These are phyloP conservation scores for Setophaga coronata DNA, from an alignment of 2,113 vertebrate genomes.

Conservation along the genomic window DNA sequence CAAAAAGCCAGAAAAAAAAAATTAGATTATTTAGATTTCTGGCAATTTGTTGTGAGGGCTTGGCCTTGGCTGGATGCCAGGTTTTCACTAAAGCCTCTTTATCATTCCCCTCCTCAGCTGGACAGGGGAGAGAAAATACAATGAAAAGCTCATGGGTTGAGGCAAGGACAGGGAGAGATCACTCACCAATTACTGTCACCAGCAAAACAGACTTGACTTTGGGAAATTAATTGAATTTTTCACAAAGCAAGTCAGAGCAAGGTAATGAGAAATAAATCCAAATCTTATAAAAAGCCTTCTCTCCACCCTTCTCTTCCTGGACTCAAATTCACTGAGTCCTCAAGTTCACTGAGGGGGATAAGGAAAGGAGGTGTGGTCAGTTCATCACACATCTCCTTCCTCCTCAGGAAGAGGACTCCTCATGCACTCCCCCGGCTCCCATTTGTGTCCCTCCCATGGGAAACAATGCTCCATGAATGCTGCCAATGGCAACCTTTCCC, in stretches of 20 bases:
- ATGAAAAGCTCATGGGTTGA: background rate
- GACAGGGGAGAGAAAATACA: background rate
- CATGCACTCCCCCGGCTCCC: background rate
- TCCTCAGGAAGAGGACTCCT: background rate
- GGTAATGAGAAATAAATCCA: background rate
- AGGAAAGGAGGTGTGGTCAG: accelerated
- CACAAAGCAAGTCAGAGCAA: background rate
- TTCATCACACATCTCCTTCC: background rate
- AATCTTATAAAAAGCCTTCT: background rate
- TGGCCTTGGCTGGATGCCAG: background rate
- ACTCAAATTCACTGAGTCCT: background rate
- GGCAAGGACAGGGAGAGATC: background rate
- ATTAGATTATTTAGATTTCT: background rate
- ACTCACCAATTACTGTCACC: background rate
- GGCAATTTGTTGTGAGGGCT: background rate
- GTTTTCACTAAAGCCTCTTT: background rate
- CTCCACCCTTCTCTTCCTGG: background rate
- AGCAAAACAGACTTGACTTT: background rate
- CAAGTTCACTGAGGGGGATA: too few relatives aligned
- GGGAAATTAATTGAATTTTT: background rate
- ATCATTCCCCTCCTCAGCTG: background rate
- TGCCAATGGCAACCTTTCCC: background rate
- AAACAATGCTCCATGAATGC: background rate
- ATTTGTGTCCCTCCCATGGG: background rate
- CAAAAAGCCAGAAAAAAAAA: background rate